These are phyloP conservation scores for Poicephalus meyeri DNA, from an alignment of 2,113 vertebrate genomes.

Conservation along the genomic window DNA sequence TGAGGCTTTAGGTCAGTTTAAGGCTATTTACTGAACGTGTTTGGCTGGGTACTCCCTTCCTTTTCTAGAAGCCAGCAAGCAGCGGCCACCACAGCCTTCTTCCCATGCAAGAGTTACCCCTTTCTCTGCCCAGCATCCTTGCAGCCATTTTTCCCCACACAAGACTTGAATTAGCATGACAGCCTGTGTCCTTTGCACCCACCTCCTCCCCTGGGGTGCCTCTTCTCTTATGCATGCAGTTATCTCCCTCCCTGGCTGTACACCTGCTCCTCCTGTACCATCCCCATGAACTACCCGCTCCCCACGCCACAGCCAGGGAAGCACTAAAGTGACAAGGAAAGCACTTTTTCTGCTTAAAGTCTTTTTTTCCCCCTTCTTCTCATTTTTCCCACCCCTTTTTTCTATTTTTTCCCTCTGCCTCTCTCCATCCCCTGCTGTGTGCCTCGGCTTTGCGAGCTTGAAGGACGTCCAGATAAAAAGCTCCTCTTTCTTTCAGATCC, in stretches of 20 bases:
- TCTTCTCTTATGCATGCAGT: background rate
- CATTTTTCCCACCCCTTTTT: background rate
- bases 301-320: background rate
- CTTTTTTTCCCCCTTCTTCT: background rate
- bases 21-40: accelerated
- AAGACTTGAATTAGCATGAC: accelerated
- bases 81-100: background rate
- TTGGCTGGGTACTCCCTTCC: background rate
- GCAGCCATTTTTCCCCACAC: background rate
- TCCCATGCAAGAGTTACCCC: background rate
- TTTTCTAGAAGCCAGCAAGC: background rate
- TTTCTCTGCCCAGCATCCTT: background rate
- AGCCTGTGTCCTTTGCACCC: background rate
- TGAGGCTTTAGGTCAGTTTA: background rate
- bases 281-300: background rate
- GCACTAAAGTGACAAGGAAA: slow-evolving; percentile 34
- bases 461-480: slow-evolving; percentile 68
- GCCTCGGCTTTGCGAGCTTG: background rate
- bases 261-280: background rate
- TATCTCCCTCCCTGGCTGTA: background rate
- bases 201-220: background rate
- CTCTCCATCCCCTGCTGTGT: slow-evolving; percentile 8
- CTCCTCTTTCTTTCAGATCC: slow-evolving; percentile 48
- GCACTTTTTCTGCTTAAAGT: slow-evolving; percentile 37
- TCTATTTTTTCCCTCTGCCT: background rate